Conservation (phyloP, 2,797 vertebrate species). For the Syndactyla subalaris region DNA sequence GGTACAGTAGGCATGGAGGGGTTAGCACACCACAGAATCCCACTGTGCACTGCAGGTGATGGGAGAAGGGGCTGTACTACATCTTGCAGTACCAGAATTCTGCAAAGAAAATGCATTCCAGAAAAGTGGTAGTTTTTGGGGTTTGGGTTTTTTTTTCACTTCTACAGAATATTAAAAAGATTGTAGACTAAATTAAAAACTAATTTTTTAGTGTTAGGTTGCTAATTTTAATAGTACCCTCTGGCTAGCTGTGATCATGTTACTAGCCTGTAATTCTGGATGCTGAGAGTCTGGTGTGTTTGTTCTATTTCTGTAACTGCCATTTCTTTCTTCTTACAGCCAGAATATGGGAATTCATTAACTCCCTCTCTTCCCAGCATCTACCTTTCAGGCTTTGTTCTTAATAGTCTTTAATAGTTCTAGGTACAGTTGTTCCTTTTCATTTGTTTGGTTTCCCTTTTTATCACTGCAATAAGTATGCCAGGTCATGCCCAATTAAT, state of each 20-base stretch:
- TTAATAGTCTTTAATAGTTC: background rate
- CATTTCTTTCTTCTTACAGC: background rate
- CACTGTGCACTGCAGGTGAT: no score
- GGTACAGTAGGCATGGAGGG: background rate
- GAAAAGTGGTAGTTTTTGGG: background rate
- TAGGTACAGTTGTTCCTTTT: conserved; percentile 4
- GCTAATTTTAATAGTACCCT: background rate
- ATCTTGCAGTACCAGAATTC: background rate
- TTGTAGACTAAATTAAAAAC: conserved; percentile 8
- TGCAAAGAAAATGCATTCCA: background rate
- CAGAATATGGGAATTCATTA: conserved; percentile 34
- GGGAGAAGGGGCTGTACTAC: background rate
- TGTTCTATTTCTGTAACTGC: background rate
- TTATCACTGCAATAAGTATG: background rate
- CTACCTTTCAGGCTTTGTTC: conserved; percentile 8
- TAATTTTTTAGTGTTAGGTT: background rate
- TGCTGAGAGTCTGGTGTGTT: background rate
- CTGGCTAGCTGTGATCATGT: background rate
- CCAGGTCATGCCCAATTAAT: background rate
- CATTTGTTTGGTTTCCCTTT: conserved; percentile 3
- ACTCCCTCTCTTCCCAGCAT: background rate
- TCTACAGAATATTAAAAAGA: background rate
- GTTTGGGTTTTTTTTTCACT: background rate
- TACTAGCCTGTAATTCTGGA: background rate
- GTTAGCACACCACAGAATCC: background rate